Evolutionary conservation across 2,113 vertebrate species (phyloP), one percentile per base, ranked within the genome.

Genomic region (Phoxinus phoxinus): DNA sequence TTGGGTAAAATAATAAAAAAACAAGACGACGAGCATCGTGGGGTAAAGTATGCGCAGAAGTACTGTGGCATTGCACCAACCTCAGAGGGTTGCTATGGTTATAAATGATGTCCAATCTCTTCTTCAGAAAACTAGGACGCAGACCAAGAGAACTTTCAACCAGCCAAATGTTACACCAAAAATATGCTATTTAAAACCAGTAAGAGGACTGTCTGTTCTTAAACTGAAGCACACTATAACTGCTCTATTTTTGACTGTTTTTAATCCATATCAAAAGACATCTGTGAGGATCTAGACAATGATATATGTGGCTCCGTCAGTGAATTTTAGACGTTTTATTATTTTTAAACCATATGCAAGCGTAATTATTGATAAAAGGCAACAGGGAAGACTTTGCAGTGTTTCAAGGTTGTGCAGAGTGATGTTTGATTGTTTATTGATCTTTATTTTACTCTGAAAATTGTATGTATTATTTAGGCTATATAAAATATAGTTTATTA

Each of bases 81-180:
- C 87, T 89, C 51, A 61, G 67, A 87, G 51, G 86, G 84, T 89
- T 89, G 88, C 88, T 84, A 81, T 84, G 88, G 84, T 84, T 89
- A 87, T 89, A 87, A 88, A 87, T 77, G 46, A 85, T 87, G 88
- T 87, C 84, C 85, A 76, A 86, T 84, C 85, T 76, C 69, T 63
- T 86, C 81, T 79, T 84, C 51, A 46, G 69, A 81, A 86, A 89
- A 86, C 80, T 87, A 84, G 88, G 86, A 87, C 86, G 37, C 59
- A 84, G 75, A 83, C 67, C 53, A 77, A 58, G 65, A 84, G 69
- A 63, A 85, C 85, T 86, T 85, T 65, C 37, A 30, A 46, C 35
- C 27, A 61, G 71, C 35, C 53, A 59, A 84, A 80, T 81, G 53
- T 74, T 74, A 32, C 53, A 65, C 51, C 51, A 61, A 73, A 83